These are phyloP conservation scores for Allacma fusca DNA, from an alignment of 2,888 invertebrate genomes.

Conservation along the genomic window DNA sequence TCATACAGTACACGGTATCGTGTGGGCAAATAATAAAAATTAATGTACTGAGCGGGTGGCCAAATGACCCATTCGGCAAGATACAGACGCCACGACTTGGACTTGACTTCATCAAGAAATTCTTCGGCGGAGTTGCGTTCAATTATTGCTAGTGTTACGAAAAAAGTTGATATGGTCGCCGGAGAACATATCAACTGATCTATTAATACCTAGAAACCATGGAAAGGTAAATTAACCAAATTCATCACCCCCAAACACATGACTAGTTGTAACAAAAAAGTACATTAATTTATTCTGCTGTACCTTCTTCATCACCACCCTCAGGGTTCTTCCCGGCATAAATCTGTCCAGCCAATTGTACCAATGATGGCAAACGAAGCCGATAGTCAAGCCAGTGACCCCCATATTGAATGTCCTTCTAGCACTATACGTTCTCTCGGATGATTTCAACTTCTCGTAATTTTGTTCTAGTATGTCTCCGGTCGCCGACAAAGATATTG, in stretches of 20 bases:
- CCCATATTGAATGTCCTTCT: conserved; percentile 79
- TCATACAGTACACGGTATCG: conserved; percentile 86
- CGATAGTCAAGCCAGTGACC: conserved; percentile 78
- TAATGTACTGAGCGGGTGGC: conserved; percentile 92
- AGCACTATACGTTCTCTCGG: conserved; percentile 70
- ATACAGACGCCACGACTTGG: conserved; percentile 81
- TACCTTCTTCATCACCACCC: conserved; percentile 75
- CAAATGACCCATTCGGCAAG: conserved; percentile 89
- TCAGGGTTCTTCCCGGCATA: conserved; percentile 74
- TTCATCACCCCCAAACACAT: too few species aligned
- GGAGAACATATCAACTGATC: conserved; percentile 89
- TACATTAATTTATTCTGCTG: neutral
- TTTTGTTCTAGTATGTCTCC: conserved; percentile 85
- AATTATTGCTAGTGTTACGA: conserved; percentile 76
- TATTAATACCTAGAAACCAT: conserved; percentile 71
- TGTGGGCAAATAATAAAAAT: conserved; percentile 86
- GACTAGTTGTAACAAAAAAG: too few species aligned
- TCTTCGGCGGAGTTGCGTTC: conserved; percentile 72
- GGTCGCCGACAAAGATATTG: conserved; percentile 75
- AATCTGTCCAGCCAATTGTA: conserved; percentile 78
- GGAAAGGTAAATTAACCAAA: neutral
- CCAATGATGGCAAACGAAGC: conserved; percentile 85
- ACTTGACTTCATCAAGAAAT: conserved; percentile 73
- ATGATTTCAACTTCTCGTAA: conserved; percentile 72
- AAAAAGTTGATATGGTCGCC: conserved; percentile 78